These are phyloP conservation scores for Argentina silus DNA, from an alignment of 2,797 vertebrate genomes.

Conservation along the genomic window DNA sequence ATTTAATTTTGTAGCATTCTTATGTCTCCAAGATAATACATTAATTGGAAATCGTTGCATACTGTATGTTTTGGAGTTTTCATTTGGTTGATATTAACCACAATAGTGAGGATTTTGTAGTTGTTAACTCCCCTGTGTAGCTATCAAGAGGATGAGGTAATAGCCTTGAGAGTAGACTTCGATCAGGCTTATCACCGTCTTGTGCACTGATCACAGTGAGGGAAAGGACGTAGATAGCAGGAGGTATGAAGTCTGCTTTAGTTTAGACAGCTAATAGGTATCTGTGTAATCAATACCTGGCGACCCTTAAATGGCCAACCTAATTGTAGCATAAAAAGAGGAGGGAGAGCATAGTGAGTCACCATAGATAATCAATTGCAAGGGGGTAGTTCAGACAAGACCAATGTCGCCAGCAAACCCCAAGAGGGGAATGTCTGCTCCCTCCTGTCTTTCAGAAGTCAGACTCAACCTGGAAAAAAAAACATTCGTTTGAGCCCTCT, in stretches of 20 bases:
- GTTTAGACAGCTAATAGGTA: conserved; percentile 35
- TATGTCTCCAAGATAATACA: conserved; percentile 18
- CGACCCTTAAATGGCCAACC: conserved; percentile 43
- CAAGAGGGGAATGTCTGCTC: conserved; percentile 22
- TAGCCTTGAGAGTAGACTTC: conserved; percentile 62
- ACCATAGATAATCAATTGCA: conserved; percentile 56
- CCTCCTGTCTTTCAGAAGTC: conserved; percentile 13
- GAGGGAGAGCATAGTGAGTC: conserved; percentile 35
- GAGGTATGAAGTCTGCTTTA: conserved; percentile 27
- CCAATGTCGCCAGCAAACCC: conserved; percentile 48
- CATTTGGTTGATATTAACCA: background rate
- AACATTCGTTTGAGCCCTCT: background rate
- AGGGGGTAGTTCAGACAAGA: conserved; percentile 41
- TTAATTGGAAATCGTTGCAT: conserved; percentile 1
- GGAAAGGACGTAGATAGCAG: conserved; percentile 43
- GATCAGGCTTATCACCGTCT: conserved; percentile 60
- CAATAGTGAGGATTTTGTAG: background rate
- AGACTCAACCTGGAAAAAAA: conserved; percentile 21
- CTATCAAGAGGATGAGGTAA: conserved; percentile 21
- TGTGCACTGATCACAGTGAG: conserved; percentile 35
- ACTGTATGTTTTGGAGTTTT: background rate
- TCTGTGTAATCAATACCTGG: conserved; percentile 42
- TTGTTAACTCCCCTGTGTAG: background rate
- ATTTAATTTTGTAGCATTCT: background rate
- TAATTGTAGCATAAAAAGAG: conserved; percentile 27